Conservation (phyloP, 2,797 vertebrate species). For the Enteromius mattozi region DNA sequence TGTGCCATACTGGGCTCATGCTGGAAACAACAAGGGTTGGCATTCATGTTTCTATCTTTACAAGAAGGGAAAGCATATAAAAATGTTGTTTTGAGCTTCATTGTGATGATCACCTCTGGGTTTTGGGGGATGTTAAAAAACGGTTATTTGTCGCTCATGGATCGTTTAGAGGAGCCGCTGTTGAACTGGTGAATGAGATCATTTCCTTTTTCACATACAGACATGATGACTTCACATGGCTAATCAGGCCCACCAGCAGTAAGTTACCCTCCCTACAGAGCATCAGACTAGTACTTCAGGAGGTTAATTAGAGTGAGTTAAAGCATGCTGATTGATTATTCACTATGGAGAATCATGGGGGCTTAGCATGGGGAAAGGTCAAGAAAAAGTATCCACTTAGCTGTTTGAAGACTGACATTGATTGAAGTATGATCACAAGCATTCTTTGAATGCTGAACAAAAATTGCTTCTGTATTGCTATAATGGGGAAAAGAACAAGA, state of each 20-base stretch:
- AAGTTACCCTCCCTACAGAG: slow-evolving; percentile 34
- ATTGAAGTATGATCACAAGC: background rate
- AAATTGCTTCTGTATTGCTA: background rate
- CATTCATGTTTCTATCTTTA: slow-evolving; percentile 7
- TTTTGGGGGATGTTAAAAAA: background rate
- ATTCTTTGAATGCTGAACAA: background rate
- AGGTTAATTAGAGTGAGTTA: slow-evolving; percentile 54
- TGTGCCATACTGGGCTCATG: slow-evolving; percentile 5
- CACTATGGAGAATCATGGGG: slow-evolving; percentile 42
- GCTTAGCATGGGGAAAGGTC: slow-evolving; percentile 43
- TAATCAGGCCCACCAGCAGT: slow-evolving; percentile 29
- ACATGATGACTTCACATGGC: slow-evolving; percentile 22
- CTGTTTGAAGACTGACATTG: background rate
- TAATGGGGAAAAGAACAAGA: background rate
- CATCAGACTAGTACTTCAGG: slow-evolving; percentile 47
- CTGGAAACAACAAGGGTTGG: background rate
- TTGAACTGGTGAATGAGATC: background rate
- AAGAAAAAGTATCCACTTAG: slow-evolving; percentile 25
- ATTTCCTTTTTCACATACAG: slow-evolving; percentile 6
- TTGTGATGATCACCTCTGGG: background rate
- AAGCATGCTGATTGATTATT: slow-evolving; percentile 55
- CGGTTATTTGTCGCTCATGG: background rate
- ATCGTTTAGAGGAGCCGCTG: background rate
- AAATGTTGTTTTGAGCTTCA: background rate
- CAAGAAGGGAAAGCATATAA: background rate